Evolutionary conservation across 1,140 invertebrate genomes (phyloP).

Genomic region (Periplaneta americana): DNA sequence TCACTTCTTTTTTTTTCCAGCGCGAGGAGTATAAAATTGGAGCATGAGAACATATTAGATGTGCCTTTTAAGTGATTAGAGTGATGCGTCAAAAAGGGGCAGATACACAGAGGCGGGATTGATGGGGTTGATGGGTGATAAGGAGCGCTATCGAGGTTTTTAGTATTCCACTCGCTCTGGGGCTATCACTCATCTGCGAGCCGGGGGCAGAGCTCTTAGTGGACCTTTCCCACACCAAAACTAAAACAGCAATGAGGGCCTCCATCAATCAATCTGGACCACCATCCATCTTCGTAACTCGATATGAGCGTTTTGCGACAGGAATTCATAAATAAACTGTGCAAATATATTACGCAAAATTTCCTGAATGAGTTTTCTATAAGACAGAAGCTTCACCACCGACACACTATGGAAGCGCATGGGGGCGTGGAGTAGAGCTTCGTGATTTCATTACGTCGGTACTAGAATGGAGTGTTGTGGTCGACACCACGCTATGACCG

Average conservation of each 20-base stretch:
- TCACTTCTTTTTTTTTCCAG: neutral
- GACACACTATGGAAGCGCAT: no score
- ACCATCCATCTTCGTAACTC: neutral
- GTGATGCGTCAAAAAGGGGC: neutral
- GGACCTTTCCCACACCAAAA: neutral
- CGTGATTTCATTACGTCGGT: no score
- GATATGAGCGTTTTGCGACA: neutral
- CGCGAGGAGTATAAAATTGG: neutral
- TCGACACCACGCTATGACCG: no score
- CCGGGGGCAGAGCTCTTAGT: neutral
- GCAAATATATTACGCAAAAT: no score
- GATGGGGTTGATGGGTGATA: neutral
- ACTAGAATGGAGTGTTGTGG: no score
- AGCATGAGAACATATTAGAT: slow-evolving; percentile 8
- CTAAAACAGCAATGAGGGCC: neutral
- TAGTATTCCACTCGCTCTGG: neutral
- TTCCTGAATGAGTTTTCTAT: no score
- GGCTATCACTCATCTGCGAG: neutral
- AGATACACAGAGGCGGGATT: neutral
- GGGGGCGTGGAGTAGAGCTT: no score
- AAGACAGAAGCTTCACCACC: no score
- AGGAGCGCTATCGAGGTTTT: neutral
- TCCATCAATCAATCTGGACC: neutral
- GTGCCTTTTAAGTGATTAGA: slow-evolving; percentile 16
- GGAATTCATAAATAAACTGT: neutral